Evolutionary conservation across 2,888 invertebrate species (phyloP), one percentile per base, ranked within the genome.

Genomic region (Chrysotoxum bicinctum): DNA sequence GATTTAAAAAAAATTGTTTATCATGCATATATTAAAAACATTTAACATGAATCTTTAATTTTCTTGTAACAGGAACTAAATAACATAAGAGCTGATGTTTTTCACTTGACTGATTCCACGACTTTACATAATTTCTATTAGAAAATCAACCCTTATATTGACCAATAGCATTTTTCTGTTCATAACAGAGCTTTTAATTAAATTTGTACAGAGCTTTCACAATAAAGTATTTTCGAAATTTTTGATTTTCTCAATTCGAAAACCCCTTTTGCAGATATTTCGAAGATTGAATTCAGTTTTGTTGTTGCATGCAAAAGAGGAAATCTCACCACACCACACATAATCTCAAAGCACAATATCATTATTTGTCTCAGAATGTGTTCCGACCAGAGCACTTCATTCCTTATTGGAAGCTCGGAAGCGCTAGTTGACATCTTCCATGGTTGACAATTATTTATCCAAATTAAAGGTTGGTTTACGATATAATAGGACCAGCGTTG

Each of bases 91-190:
- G 21, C 4, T 66, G 19, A 66, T 48, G 26, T 66, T 32, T 50
- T 66, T 14, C 64, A n/a, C 50, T 50, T 52, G 23, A 40, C 14
- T 45, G 32, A 45, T n/a, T 45, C 26, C 23, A 48, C 16, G 32
- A 21, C 40, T 16, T 40, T 64, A 40, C 52, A 50, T 64, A 52
- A 40, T 52, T 37, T 32, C 12, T 35, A 40, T n/a, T 21, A 16
- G 6, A 5, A 48, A 54, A 66, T 58, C 83, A 74, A 84, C 75
- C 79, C 70, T 84, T 69, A 75, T 52, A 43, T 43, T 45, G 43
- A 54, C 83, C 83, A 84, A 79, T 79, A 70, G 79, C 70, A 84
- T 84, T 70, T 66, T 84, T 60, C 70, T 75, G 74, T 66, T 43
- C 12, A n/a, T 79, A 75, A 19, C 74, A 84, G 83, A 79, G 79